Percentiles rank a stretch among this genome's conserved stretches.
Conservation (phyloP, 2,113 vertebrate genomes). For the Cheirogaleus medius region DNA sequence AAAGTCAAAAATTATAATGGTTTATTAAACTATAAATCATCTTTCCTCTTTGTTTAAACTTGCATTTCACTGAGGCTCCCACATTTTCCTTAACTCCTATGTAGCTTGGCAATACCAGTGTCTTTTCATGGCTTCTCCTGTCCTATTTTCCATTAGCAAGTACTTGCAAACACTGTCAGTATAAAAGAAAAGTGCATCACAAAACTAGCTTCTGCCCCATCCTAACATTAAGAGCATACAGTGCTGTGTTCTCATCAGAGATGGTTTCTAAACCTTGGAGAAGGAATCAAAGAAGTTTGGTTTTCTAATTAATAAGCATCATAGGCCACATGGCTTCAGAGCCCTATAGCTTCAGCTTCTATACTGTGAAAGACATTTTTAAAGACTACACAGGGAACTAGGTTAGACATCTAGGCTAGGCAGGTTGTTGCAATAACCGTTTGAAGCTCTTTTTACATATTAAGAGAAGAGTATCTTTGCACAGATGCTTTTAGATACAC, state of each 20-base stretch:
- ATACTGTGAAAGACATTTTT: not conserved
- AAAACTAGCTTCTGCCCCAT: not conserved
- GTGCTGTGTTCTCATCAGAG: not conserved
- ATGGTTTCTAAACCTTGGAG: not conserved
- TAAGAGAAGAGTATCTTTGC: not conserved
- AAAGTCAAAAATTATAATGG: not conserved
- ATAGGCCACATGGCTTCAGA: not conserved
- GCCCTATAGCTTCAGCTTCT: not conserved
- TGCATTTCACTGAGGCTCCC: not conserved
- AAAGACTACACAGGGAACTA: not conserved
- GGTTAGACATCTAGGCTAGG: not conserved
- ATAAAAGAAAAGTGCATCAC: not conserved
- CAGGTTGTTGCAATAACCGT: not conserved
- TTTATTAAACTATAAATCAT: slow-evolving; percentile 9
- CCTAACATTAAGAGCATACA: not conserved
- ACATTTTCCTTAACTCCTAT: not conserved
- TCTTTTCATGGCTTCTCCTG: not conserved
- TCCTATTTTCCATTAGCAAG: slow-evolving; percentile 24
- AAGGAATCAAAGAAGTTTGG: not conserved
- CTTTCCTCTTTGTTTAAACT: not conserved
- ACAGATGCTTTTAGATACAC: not conserved
- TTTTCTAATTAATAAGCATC: not conserved
- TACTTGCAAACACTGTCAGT: not conserved
- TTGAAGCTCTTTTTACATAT: not conserved
- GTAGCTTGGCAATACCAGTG: not conserved